Base-by-base conservation (phyloP, 2,113 vertebrate species). In the Atractosteus spatula region DNA sequence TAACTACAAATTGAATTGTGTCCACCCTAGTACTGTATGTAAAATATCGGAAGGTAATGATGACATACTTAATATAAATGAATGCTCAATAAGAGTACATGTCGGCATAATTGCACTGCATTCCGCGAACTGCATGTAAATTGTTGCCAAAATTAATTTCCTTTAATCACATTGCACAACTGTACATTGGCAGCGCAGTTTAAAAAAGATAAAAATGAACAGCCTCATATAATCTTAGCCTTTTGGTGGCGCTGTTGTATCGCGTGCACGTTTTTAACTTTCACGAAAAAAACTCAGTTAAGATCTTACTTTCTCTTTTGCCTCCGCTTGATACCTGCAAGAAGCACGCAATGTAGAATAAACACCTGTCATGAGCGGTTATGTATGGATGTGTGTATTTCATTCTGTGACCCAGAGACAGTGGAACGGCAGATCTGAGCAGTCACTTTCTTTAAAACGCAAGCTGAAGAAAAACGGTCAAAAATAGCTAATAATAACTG, bases 231-330 rank as follows among this genome's bases (percentile, higher is more conserved):
- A 13, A 10, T 16, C 5, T 78, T 70, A 2, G 43, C 89, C 91
- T 84, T 77, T 84, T 90, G 91, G 86, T 86, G 90, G 88, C 76
- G 86, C 89, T 93, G 71, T 82, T 86, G 91, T 83, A 74, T 29
- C 10, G 75, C 68, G 42, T 70, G 77, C 41, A 76, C 41, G 56
- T 7, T n/a, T 55, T 7, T 8, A 13, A 55, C 16, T 44, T 62
- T 54, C 4, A 62, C 57, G 54, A 41, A 65, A 42, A 55, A 51
- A 59, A 51, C 47, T 51, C 47, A 51, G 47, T 51, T 51, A 69
- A 71, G 43, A 3, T 51, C 47, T 51, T 10, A 7, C 29, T n/a
- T 66, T 66, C 62, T 70, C 57, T 77, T 76, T 70, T 72, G 73
- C 77, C 85, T 72, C 74, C 74, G 81, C 85, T 83, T 83, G 85